These are phyloP conservation scores for Oxygymnocypris stewartii DNA, from an alignment of 2,113 vertebrate genomes.

Conservation along the genomic window DNA sequence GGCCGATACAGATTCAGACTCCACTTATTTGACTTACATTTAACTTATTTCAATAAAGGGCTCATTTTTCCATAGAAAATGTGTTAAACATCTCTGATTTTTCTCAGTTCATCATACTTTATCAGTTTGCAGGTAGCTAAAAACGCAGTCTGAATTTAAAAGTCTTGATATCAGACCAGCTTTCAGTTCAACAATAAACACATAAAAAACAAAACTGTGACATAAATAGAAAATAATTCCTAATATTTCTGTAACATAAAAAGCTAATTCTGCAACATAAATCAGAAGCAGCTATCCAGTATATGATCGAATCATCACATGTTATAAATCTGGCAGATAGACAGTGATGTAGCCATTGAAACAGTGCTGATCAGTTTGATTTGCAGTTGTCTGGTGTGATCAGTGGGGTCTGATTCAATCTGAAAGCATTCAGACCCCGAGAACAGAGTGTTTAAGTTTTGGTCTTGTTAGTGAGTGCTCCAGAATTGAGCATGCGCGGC, in stretches of 20 bases:
- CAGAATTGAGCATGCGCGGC: slow-evolving; percentile 52
- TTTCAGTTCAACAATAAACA: neutral
- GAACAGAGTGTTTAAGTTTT: slow-evolving; percentile 15
- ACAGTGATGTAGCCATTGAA: neutral
- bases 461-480: slow-evolving; percentile 40
- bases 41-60: neutral
- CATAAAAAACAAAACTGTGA: neutral
- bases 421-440: neutral
- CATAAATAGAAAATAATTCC: neutral
- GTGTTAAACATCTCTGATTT: too few species aligned
- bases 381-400: neutral
- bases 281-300: neutral
- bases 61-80: neutral
- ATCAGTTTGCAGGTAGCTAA: neutral
- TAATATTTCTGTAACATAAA: neutral
- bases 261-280: neutral
- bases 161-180: neutral
- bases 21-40: neutral
- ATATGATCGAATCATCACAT: neutral
- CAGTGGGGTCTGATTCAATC: slow-evolving; percentile 64
- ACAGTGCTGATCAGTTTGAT: slow-evolving; percentile 55
- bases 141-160: neutral
- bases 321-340: neutral
- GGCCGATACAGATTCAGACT: neutral
- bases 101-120: neutral